A percentile compares a stretch with the other conserved stretches of the same genome.
Evolutionary conservation across 2,888 invertebrate genomes (phyloP).

Genomic region (Sesamia inferens): DNA sequence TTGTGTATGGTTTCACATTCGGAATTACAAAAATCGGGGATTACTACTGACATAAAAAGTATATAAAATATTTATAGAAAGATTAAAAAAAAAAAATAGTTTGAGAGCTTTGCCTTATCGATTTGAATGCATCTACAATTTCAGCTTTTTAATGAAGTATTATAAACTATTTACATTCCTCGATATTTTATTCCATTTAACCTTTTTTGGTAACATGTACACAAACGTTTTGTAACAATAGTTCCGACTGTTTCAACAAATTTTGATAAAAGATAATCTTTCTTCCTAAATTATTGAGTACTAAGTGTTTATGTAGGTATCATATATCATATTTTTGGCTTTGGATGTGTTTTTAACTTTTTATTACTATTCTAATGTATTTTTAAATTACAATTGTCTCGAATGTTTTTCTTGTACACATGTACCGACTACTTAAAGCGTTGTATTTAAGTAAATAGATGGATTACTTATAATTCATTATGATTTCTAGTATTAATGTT

Average conservation of each 20-base stretch:
- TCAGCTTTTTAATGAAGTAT: conserved; percentile 45
- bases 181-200: conserved; percentile 51
- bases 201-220: conserved; percentile 42
- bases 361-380: conserved; percentile 18
- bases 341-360: conserved; percentile 21
- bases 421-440: conserved; percentile 41
- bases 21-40: conserved; percentile 17
- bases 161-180: conserved; percentile 54
- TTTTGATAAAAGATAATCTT: background rate
- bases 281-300: conserved; percentile 33
- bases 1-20: conserved; percentile 9
- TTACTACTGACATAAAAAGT: conserved; percentile 13
- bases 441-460: conserved; percentile 39
- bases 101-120: conserved; percentile 22
- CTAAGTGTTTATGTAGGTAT: conserved; percentile 19
- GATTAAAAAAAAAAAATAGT: background rate
- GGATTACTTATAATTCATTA: conserved; percentile 29
- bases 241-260: conserved; percentile 25
- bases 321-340: conserved; percentile 23
- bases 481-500: conserved; percentile 22
- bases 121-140: conserved; percentile 27
- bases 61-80: conserved; percentile 19
- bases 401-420: conserved; percentile 10
- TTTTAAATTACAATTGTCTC: conserved; percentile 7
- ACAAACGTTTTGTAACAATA: conserved; percentile 33